Base-by-base conservation (phyloP, 2,888 invertebrate genomes). In the Idaea biselata region DNA sequence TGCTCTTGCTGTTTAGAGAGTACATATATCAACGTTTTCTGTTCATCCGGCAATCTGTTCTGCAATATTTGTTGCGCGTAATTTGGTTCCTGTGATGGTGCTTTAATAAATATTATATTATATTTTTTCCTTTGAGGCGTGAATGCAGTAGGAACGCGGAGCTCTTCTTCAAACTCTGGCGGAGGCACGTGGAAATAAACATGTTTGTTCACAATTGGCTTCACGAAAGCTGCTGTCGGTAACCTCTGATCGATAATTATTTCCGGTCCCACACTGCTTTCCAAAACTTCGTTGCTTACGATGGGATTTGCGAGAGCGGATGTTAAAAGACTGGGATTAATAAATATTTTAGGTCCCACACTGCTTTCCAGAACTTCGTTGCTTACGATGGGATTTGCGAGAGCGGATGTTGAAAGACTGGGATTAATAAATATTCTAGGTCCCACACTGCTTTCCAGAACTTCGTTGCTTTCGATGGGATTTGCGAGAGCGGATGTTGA, bases 41-140 rank as follows among this genome's bases (percentile, higher is more conserved):
- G 94, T 80, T 95, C 94, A 72, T 94, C 93, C 61, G 93, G 90
- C 7, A 93, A 95, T 69, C 94, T 94, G 11, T 93, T 89, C 65
- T 94, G 94, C 0, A 94, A 93, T 58, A 94, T 93, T 63, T 94
- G 94, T 60, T 81, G 79, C 2, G 81, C 59, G 5, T 64, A 63
- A 58, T 75, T 75, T n/a, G 94, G 93, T 63, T 94, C 94, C 63
- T 95, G 93, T 17, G 95, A 93, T 54, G 96, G 96, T 16, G 95
- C 94, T 85, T 96, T 96, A 83, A 96, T 96, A 90, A 96, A 96
- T 83, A 96, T 93, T 76, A 96, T 96, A 78, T 95, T 96, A 89
- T 96, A 95, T 74, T 94, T 94, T 74, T 95, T 96, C 79, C 95
- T 95, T 18, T 91, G 84, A 17, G 75, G 73, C 14, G 93, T 87